Evolutionary conservation across 1,140 invertebrate species (phyloP).

Genomic region (Brachionus angularis): DNA sequence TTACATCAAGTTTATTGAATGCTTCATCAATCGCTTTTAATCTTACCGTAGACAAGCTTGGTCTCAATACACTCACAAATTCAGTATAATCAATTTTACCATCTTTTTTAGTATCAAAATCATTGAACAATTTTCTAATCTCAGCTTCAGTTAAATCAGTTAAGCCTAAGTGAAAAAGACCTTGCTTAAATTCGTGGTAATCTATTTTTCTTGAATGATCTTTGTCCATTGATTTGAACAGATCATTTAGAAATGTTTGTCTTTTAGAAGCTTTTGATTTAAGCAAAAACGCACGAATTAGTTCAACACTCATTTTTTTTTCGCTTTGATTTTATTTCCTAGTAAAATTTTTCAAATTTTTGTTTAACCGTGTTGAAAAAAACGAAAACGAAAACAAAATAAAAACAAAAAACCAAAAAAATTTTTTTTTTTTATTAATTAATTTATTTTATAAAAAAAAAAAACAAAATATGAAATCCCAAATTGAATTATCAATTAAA

Average conservation of each 20-base stretch:
- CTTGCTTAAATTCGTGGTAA: conserved; percentile 39
- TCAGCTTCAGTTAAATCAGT: conserved; percentile 39
- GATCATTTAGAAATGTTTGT: conserved; percentile 24
- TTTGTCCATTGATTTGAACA: conserved; percentile 43
- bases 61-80: conserved; percentile 22
- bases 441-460: no score
- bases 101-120: conserved; percentile 41
- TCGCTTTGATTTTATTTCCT: not conserved
- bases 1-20: conserved; percentile 28
- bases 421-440: no score
- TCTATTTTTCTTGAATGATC: conserved; percentile 33
- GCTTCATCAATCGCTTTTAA: conserved; percentile 34
- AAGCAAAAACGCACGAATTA: conserved; percentile 37
- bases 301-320: conserved; percentile 41
- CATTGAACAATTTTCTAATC: conserved; percentile 33
- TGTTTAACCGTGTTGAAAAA: no score
- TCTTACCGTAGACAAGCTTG: not conserved
- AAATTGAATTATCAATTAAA: no score
- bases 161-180: not conserved
- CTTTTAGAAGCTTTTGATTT: conserved; percentile 37
- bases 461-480: no score
- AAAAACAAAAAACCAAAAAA: no score
- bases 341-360: no score
- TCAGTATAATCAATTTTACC: conserved; percentile 39
- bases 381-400: no score